Conservation (phyloP, 2,888 invertebrate species). For the Tethea ocularis region DNA sequence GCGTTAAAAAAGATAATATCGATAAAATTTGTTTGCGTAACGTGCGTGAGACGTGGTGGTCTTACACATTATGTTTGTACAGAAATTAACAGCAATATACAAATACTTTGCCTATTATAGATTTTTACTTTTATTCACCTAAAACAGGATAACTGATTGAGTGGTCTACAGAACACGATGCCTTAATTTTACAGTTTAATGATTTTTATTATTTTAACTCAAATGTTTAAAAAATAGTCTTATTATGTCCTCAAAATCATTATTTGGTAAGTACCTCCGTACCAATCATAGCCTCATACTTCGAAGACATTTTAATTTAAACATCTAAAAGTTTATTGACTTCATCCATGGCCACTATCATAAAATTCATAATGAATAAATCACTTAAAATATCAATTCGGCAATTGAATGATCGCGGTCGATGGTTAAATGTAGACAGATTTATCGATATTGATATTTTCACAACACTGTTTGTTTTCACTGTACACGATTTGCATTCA, state of each 20-base stretch:
- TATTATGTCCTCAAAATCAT: too few relatives aligned
- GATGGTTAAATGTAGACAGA: conserved; percentile 24
- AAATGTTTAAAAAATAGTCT: too few relatives aligned
- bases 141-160: too few relatives aligned
- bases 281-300: neutral
- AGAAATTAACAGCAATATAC: neutral
- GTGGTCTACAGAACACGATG: too few relatives aligned
- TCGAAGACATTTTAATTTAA: neutral
- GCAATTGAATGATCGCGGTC: conserved; percentile 22
- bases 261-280: neutral
- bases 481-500: conserved; percentile 14
- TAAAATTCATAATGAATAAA: conserved; percentile 16
- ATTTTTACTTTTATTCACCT: too few relatives aligned
- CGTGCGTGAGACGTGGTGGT: neutral
- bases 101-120: too few relatives aligned
- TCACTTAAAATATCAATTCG: conserved; percentile 24
- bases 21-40: neutral
- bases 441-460: conserved; percentile 46
- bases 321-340: neutral
- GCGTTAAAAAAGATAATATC: conserved; percentile 15
- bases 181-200: too few relatives aligned
- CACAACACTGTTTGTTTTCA: conserved; percentile 41
- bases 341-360: neutral
- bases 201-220: too few relatives aligned
- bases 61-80: neutral